Evolutionary conservation across 2,888 invertebrate species (phyloP), one percentile per base, ranked within the genome.

Genomic region (Dryomyza anilis): DNA sequence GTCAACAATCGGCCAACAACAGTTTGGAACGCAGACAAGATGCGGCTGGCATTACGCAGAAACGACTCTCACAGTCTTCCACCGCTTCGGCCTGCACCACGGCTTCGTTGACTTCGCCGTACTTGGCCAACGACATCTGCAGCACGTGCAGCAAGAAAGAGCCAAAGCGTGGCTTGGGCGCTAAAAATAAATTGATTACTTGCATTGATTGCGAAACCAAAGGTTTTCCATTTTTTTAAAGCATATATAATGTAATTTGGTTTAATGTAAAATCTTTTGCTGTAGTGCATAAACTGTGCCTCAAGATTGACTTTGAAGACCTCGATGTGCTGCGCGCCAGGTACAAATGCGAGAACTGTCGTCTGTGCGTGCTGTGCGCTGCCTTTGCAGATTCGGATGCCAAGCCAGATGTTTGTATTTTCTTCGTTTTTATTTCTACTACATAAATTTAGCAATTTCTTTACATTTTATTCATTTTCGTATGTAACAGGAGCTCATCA

Each of bases 301-400:
- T 81, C 21, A 68, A 72, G 1, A 67, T 75, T 0, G 71, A 71
- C 14, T 80, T 79, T 52, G 76, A 78, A 8, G 71, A 79, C 39
- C 65, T 74, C 21, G 70, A 70, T 4, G 67, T 70, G n/a, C 72
- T 80, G 0, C 77, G 79, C n/a, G 75, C 75, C 29, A 74, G 76
- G 30, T 96, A 94, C 93, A 94, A 94, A 74, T 96, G 96, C 79
- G 91, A 92, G 59, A 91, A 93, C 77, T 96, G 96, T 76, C 95
- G 94, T 82, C 92, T 89, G 12, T 96, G 96, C 82, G 88, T 88
- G 8, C 46, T 71, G 14, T 79, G 79, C 63, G 67, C 61, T 19
- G 52, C 30, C 6, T 67, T 69, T 52, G 85, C 93, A 45, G 95
- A 95, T 77, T 89, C 88, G 73, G 92, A 93, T 84, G 90, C 91